phyloP scores from a whole-genome alignment of 92 coral and sea anemone species.

The Muricea muricata region DNA sequence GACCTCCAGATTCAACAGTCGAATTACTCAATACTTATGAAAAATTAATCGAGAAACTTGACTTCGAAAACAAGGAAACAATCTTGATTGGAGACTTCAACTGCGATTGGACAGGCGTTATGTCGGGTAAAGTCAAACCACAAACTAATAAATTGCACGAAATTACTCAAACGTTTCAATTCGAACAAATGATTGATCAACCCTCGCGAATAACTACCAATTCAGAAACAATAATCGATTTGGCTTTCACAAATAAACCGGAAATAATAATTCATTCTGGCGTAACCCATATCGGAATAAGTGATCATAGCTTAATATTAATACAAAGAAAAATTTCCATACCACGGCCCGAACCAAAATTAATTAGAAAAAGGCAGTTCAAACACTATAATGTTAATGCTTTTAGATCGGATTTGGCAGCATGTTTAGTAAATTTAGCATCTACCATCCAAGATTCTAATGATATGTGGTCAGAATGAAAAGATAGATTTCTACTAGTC shows the following conservation, averaged over 20 bases:
- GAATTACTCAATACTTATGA: too few relatives aligned
- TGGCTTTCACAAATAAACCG: neutral
- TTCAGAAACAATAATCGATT: neutral
- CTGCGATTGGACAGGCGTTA: too few relatives aligned
- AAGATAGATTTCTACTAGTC: too few relatives aligned
- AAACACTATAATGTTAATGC: too few relatives aligned
- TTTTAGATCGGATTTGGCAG: neutral
- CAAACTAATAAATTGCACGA: neutral
- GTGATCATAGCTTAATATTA: neutral
- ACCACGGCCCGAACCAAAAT: neutral
- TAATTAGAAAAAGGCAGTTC: neutral
- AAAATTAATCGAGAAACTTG: too few relatives aligned
- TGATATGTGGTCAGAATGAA: too few relatives aligned
- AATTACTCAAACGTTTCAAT: neutral
- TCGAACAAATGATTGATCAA: neutral
- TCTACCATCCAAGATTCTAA: neutral
- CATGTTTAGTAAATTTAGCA: neutral
- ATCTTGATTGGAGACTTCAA: too few relatives aligned
- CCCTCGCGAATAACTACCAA: neutral
- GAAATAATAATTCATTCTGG: neutral
- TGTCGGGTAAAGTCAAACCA: too few relatives aligned
- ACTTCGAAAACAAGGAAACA: too few relatives aligned
- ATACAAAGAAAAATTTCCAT: neutral
- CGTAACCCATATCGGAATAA: neutral
- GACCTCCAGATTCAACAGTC: too few relatives aligned